Base-by-base conservation (phyloP, 1,140 invertebrate genomes). In the Drosophila kohkoa region DNA sequence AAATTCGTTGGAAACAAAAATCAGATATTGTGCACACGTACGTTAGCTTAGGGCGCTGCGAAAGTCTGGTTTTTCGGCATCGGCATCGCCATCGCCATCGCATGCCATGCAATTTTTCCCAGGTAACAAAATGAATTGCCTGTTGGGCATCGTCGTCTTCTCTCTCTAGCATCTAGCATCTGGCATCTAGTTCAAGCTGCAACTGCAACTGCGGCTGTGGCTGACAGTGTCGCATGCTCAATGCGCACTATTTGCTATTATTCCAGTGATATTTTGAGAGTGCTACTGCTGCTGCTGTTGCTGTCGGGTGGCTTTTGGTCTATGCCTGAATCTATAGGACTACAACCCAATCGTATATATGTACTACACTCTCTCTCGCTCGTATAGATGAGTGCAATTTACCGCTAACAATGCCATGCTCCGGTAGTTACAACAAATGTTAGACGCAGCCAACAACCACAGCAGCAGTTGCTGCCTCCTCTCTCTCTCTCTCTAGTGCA, bases 41-140 rank as follows among this genome's bases (percentile, higher is more conserved):
- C 81, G 51, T 74, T 74, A 80, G 82, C 82, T 88, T 83, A 82
- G 73, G 74, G 74, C 60, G 30, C 30, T 32, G 8, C 13, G 43
- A 45, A 58, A 28, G 70, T 70, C 63, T 64, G 69, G 16, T 73
- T 67, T 75, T 68, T 63, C 63, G 72, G 72, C 83, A 67, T 3
- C 30, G 5, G 0, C 20, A 20, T 77, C 73, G 74, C 77, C 83
- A 67, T 2, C 30, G 5, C 20, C 20, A 25, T 77, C 73, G 74
- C 77, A 80, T 77, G 74, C 83, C 73, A 77, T 87, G 83, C 83
- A 80, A 77, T 87, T 87, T 87, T 88, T 87, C 73, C 80, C 83
- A 87, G 83, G 85, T 87, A 87, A 87, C 83, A 88, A 88, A 88
- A 88, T 89, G 83, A 89, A 88, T 88, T 87, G 82, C 82, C 80